Conservation (phyloP, 2,797 vertebrate genomes). For the Peromyscus melanophrys region DNA sequence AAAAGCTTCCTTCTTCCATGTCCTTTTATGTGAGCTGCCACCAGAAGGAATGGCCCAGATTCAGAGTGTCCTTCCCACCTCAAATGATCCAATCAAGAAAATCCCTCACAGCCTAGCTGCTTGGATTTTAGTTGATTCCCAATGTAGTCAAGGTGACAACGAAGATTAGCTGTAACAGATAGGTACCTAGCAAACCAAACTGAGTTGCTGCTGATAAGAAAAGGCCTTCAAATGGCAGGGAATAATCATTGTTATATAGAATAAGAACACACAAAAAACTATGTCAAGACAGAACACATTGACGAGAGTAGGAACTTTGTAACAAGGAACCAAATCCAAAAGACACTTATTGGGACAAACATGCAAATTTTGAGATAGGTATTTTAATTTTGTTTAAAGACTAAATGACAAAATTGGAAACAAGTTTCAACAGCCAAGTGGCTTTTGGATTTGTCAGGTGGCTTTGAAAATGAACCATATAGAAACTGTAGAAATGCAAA, state of each 20-base stretch:
- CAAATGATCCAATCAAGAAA: neutral
- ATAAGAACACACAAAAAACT: neutral
- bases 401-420: neutral
- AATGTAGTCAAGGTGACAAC: neutral
- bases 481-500: constrained; percentile 40
- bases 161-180: neutral
- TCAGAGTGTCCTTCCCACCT: neutral
- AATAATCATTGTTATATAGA: constrained; percentile 3
- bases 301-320: neutral
- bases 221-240: neutral
- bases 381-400: neutral
- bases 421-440: neutral
- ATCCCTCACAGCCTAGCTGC: neutral
- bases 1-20: neutral
- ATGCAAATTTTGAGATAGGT: neutral
- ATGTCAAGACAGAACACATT: neutral
- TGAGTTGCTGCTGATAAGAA: neutral
- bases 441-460: neutral
- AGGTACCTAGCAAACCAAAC: neutral
- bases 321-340: neutral
- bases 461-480: constrained; percentile 51
- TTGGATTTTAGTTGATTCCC: neutral
- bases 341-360: neutral
- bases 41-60: neutral
- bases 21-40: neutral